Evolutionary conservation across 2,888 invertebrate genomes (phyloP), one percentile per base, ranked within the genome.

Genomic region (Pantelozetes paolii): DNA sequence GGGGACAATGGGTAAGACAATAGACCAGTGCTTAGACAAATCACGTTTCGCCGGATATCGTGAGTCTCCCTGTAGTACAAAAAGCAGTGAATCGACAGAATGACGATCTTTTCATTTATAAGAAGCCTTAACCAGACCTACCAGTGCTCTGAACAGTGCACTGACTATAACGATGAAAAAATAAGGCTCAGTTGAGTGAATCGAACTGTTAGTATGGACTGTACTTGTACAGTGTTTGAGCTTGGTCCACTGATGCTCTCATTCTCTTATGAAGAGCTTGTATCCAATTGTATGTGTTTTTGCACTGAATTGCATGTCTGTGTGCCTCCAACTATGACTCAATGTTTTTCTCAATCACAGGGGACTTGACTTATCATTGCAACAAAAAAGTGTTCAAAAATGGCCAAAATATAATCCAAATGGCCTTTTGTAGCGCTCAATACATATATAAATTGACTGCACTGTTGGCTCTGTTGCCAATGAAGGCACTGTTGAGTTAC

Each of bases 1-100:
- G 32, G 42, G 67, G 67, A 67, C 67, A 67, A 40, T 67, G 42
- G 20, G 26, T 67, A 67, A 67, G 67, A 67, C 67, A 67, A 67
- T 42, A 67, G 67, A 67, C 67, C 26, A 67, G 67, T n/a, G 23
- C 30, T 62, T 20, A 67, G 67, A 67, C 67, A 67, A 67, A 67
- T 67, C 67, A 67, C 67, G 42, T 67, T 36, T 15, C 23, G 11
- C 67, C 40, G 67, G 67, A 67, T 67, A 67, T 67, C 20, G 40
- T 36, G 42, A 40, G 1, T 67, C 67, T 42, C 23, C 42, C 42
- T 28, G 20, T 5, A 62, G 32, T 36, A 20, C 36, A 1, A 20
- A 54, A 54, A 20, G 2, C 23, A 8, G 18, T 15, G 11, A 45
- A 45, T 45, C 45, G 15, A 45, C 15, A 45, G 32, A 67, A 42